Conservation (phyloP, 2,113 vertebrate genomes). For the Crotalus helleri region DNA sequence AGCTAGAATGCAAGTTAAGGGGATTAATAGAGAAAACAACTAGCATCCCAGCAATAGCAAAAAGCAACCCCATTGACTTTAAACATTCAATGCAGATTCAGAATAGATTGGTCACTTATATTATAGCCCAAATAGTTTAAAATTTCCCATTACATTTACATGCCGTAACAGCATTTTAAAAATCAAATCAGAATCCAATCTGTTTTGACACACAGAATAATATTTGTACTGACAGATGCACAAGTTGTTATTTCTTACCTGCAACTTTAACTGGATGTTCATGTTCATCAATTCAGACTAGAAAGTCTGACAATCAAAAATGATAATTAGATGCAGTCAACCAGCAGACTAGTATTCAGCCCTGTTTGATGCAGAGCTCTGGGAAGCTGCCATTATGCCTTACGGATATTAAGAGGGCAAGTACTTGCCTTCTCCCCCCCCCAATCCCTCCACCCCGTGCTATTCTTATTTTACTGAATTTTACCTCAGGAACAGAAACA, state of each 20-base stretch:
- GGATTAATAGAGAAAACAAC: slow-evolving; percentile 88
- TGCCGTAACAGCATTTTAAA: slow-evolving; percentile 62
- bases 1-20: slow-evolving; percentile 90
- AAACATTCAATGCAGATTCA: slow-evolving; percentile 68
- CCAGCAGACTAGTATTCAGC: slow-evolving; percentile 64
- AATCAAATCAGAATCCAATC: slow-evolving; percentile 48
- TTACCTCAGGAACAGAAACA: background rate
- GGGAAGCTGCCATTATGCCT: background rate
- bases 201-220: slow-evolving; percentile 39
- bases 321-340: slow-evolving; percentile 41
- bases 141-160: slow-evolving; percentile 66
- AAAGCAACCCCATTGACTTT: slow-evolving; percentile 76
- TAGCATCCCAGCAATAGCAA: slow-evolving; percentile 82
- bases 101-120: slow-evolving; percentile 68
- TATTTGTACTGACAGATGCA: slow-evolving; percentile 42
- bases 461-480: background rate
- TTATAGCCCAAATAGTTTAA: slow-evolving; percentile 64
- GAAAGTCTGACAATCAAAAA: slow-evolving; percentile 35
- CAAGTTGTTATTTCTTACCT: slow-evolving; percentile 44
- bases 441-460: background rate
- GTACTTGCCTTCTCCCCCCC: background rate
- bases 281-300: slow-evolving; percentile 54
- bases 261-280: slow-evolving; percentile 60
- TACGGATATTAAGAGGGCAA: background rate
- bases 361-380: slow-evolving; percentile 32